phyloP scores from a whole-genome alignment of 2,888 invertebrate genomes.

The Synanthedon myopaeformis region DNA sequence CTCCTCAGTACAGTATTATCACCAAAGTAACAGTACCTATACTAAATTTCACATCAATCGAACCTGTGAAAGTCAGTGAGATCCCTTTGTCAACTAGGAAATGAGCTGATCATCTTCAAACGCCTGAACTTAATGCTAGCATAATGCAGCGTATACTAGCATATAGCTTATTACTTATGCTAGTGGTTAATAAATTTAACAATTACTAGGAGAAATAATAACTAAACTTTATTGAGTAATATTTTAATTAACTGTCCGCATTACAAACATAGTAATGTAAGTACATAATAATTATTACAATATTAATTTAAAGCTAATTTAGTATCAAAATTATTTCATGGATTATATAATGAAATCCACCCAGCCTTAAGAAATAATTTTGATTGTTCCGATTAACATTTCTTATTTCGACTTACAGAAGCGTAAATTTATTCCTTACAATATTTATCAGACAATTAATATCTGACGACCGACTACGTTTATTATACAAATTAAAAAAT shows the following conservation, averaged over 20 bases:
- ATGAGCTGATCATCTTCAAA: no score
- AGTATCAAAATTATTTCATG: conserved; percentile 39
- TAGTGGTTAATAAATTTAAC: no score
- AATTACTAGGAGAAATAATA: no score
- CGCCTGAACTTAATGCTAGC: no score
- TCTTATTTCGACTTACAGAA: neutral
- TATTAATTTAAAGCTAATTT: conserved; percentile 8
- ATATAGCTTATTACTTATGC: no score
- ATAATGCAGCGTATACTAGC: no score
- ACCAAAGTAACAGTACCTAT: no score
- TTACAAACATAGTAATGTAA: conserved; percentile 12
- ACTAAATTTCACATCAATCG: no score
- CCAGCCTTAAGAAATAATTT: conserved; percentile 50
- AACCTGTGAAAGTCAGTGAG: no score
- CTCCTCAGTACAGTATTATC: no score
- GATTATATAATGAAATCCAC: conserved; percentile 36
- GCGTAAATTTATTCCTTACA: neutral
- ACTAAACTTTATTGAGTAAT: conserved; percentile 8
- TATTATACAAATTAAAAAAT: neutral
- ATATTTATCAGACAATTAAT: neutral
- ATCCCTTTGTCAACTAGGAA: no score
- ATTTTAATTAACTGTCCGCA: conserved; percentile 9
- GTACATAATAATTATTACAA: conserved; percentile 6
- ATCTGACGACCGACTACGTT: neutral
- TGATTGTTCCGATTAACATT: conserved; percentile 18